Evolutionary conservation across 2,113 vertebrate species (phyloP).

Genomic region (Puffinus mauretanicus): DNA sequence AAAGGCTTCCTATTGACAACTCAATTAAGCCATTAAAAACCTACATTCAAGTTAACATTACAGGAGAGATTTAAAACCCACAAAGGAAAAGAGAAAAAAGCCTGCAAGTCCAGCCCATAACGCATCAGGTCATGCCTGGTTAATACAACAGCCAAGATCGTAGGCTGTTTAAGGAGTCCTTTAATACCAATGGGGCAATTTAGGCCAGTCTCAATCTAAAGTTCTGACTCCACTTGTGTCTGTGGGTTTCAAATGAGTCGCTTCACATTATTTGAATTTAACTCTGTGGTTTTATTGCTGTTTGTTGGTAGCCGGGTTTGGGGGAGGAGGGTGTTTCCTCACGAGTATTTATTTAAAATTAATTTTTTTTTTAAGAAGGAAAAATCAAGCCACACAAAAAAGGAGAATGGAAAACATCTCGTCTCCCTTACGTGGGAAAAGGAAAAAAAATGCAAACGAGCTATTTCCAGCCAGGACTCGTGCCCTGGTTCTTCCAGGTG

Average conservation of each 20-base stretch:
- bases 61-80: slow-evolving; percentile 59
- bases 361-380: neutral
- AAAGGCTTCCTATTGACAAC: slow-evolving; percentile 49
- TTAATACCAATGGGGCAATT: slow-evolving; percentile 50
- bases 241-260: slow-evolving; percentile 58
- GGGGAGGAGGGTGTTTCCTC: slow-evolving; percentile 9
- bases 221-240: slow-evolving; percentile 45
- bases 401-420: neutral
- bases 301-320: slow-evolving; percentile 31
- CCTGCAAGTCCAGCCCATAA: slow-evolving; percentile 51
- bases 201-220: slow-evolving; percentile 49
- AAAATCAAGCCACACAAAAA: neutral
- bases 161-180: slow-evolving; percentile 35
- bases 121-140: slow-evolving; percentile 23
- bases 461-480: neutral
- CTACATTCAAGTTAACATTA: slow-evolving; percentile 62
- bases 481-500: neutral
- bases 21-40: slow-evolving; percentile 66
- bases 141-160: slow-evolving; percentile 58
- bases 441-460: neutral
- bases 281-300: slow-evolving; percentile 51
- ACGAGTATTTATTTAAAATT: neutral
- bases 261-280: slow-evolving; percentile 60
- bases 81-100: slow-evolving; percentile 62
- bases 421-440: neutral